Evolutionary conservation across 53 echinoderm and acorn worm genomes (phyloP).

Genomic region (Glandiceps talaboti): DNA sequence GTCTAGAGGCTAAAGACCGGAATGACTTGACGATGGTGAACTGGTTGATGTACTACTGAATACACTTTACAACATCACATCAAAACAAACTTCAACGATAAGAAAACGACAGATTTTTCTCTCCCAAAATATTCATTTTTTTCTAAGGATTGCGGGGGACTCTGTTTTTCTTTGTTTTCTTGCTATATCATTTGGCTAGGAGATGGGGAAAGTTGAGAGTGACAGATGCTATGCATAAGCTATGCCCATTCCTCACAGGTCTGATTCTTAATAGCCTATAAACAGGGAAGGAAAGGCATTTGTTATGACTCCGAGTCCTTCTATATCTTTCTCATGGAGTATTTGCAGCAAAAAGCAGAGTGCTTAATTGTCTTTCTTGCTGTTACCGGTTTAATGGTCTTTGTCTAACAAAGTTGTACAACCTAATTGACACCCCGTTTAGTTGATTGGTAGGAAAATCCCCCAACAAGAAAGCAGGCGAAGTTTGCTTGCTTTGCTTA

Average conservation of each 20-base stretch:
- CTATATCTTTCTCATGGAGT: background rate
- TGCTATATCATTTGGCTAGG: background rate
- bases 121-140: background rate
- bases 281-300: background rate
- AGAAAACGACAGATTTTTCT: background rate
- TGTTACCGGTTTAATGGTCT: background rate
- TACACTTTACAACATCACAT: background rate
- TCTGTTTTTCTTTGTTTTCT: background rate
- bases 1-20: too few relatives aligned
- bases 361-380: background rate
- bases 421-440: background rate
- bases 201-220: background rate
- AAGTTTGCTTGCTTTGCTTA: background rate
- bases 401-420: background rate
- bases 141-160: background rate
- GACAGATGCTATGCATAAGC: background rate
- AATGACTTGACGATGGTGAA: too few relatives aligned
- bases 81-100: background rate
- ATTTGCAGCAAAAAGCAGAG: background rate
- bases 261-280: background rate
- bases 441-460: background rate
- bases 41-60: too few relatives aligned
- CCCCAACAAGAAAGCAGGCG: background rate
- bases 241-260: background rate
- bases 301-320: background rate